These are phyloP conservation scores for Pilophorus perplexus DNA, from an alignment of 2,888 invertebrate genomes.

Conservation along the genomic window DNA sequence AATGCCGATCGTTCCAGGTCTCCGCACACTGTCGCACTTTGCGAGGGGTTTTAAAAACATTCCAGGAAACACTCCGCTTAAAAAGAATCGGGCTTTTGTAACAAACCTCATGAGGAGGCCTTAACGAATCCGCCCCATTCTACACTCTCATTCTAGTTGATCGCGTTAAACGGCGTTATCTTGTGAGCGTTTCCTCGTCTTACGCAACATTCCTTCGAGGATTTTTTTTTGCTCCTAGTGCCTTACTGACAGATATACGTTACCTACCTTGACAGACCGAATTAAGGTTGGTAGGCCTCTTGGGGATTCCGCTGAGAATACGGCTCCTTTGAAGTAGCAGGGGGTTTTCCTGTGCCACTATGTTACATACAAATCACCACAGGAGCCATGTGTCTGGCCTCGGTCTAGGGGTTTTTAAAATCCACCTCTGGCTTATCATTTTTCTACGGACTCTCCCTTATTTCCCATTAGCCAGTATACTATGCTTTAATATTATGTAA, in stretches of 20 bases:
- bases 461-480: too few species aligned
- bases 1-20: too few species aligned
- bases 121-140: slow-evolving; percentile 14
- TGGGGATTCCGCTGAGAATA: too few species aligned
- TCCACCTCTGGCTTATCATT: too few species aligned
- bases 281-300: slow-evolving; percentile 5
- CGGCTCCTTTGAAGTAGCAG: too few species aligned
- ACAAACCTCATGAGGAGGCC: slow-evolving; percentile 6
- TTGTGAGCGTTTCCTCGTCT: neutral
- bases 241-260: slow-evolving; percentile 6
- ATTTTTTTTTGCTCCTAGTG: neutral
- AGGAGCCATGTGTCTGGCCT: too few species aligned
- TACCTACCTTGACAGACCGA: neutral
- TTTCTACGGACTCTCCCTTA: too few species aligned
- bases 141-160: slow-evolving; percentile 15
- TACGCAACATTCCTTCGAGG: slow-evolving; percentile 4
- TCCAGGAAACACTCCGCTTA: slow-evolving; percentile 1
- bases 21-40: too few species aligned
- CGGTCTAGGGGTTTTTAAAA: too few species aligned
- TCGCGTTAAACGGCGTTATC: slow-evolving; percentile 15
- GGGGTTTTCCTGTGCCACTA: too few species aligned
- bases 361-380: too few species aligned
- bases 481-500: too few species aligned
- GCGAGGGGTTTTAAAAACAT: neutral
- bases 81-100: neutral